These are phyloP conservation scores for Lerema accius DNA, from an alignment of 1,140 invertebrate genomes.

Conservation along the genomic window DNA sequence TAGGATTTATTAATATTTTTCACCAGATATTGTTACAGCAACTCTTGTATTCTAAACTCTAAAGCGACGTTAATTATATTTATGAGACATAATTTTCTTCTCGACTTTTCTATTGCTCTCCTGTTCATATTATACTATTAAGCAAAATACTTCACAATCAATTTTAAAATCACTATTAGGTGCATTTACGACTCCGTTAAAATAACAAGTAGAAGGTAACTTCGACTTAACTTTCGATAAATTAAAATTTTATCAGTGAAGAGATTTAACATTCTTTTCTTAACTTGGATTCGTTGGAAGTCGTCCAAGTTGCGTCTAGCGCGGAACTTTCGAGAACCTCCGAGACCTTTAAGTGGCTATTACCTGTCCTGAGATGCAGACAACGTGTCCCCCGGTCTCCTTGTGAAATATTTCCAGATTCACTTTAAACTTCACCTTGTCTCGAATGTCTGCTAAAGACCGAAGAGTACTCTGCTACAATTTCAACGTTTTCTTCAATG, in stretches of 20 bases:
- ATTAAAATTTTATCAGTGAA: constrained; percentile 31
- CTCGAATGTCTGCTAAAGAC: neutral
- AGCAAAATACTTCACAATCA: neutral
- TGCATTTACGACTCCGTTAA: constrained; percentile 5
- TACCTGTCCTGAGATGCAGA: constrained; percentile 24
- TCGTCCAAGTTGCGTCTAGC: constrained; percentile 20
- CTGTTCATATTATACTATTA: too few species aligned
- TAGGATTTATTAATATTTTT: too few species aligned
- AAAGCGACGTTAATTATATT: too few species aligned
- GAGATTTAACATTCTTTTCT: constrained; percentile 28
- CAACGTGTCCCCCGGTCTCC: constrained; percentile 14
- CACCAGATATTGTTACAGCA: too few species aligned
- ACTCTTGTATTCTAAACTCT: too few species aligned
- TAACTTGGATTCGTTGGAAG: constrained; percentile 23
- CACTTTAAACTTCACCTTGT: constrained; percentile 9
- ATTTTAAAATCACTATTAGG: neutral
- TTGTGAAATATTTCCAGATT: constrained; percentile 13
- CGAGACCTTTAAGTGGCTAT: constrained; percentile 30
- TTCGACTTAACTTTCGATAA: constrained; percentile 5
- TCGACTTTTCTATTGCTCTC: too few species aligned
- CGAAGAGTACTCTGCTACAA: neutral
- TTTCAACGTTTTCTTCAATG: too few species aligned
- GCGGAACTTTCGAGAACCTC: constrained; percentile 24
- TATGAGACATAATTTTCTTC: too few species aligned
- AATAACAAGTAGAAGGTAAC: neutral